Evolutionary conservation across 2,888 invertebrate species (phyloP), one percentile per base, ranked within the genome.

Genomic region (Prenolepis imparis): DNA sequence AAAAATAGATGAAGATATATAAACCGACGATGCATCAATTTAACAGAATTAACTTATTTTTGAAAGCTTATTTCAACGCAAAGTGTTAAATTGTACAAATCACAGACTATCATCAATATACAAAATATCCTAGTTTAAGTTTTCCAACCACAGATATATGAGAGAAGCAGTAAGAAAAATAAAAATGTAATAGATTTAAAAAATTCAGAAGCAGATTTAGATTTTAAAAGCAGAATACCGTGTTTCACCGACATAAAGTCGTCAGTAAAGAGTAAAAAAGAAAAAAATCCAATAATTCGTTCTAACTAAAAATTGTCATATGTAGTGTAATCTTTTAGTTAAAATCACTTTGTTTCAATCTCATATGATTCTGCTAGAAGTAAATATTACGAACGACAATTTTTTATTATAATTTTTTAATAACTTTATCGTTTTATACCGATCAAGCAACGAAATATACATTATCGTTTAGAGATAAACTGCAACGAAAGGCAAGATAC

Each of bases 401-500:
- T 5, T 57, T 21, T 21, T 57, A 57, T 57, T 21, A 21, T 57
- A 21, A 57, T 21, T 57, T 28, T 28, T 28, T 28, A 28, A 2
- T 21, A 57, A 57, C 3, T 57, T 57, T 11, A 57, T 57, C 55
- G 11, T 21, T 21, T 4, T 57, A 57, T 57, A 57, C 57, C 21
- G 21, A 21, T 57, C 57, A 57, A 57, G 57, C 57, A 57, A 57
- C 57, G 4, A 21, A 48, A 24, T 18, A 4, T 59, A 59, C 6
- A 41, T 73, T 73, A 73, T 73, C 73, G 12, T 41, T 59, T 59
- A 59, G 24, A 73, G 73, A 18, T 73, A 73, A 73, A 61, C 2
- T n/a, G 15, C 4, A 59, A 57, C 24, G 4, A 24, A 73, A 4
- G 4, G 18, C 12, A 9, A 73, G 24, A 73, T 73, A 41, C 28